Conservation (phyloP, 2,888 invertebrate genomes). For the Anthophora plumipes region DNA sequence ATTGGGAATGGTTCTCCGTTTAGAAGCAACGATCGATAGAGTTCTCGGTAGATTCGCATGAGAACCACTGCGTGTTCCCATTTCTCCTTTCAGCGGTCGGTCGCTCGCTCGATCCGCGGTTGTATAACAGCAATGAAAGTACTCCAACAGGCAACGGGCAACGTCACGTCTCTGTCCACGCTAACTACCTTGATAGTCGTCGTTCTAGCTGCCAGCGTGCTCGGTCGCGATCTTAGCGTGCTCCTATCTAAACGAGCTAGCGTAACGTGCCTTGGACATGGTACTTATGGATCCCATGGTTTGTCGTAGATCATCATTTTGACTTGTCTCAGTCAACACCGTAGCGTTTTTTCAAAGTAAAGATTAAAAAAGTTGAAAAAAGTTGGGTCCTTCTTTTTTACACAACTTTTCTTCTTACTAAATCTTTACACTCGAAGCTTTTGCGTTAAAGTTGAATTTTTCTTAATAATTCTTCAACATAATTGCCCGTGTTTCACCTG, state of each 20-base stretch:
- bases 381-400: no score
- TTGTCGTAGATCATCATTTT: no score
- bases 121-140: slow-evolving; percentile 83
- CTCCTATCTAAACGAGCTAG: slow-evolving; percentile 45
- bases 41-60: slow-evolving; percentile 46
- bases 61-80: slow-evolving; percentile 80
- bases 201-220: slow-evolving; percentile 38
- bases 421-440: no score
- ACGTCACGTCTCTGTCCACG: slow-evolving; percentile 67
- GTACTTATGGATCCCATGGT: no score
- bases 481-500: no score
- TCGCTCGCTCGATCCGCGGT: slow-evolving; percentile 78
- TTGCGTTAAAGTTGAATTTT: no score
- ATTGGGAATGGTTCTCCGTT: slow-evolving; percentile 24
- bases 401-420: no score
- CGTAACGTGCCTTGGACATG: slow-evolving; percentile 19
- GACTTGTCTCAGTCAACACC: no score
- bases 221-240: slow-evolving; percentile 35
- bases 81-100: slow-evolving; percentile 79
- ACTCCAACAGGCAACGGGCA: slow-evolving; percentile 74
- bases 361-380: no score
- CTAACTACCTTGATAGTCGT: slow-evolving; percentile 48
- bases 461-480: no score
- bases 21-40: slow-evolving; percentile 43
- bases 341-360: no score